Percentiles rank a stretch among this genome's conserved stretches.
phyloP scores from a whole-genome alignment of 2,888 invertebrate genomes.

The Chloroclysta siterata region DNA sequence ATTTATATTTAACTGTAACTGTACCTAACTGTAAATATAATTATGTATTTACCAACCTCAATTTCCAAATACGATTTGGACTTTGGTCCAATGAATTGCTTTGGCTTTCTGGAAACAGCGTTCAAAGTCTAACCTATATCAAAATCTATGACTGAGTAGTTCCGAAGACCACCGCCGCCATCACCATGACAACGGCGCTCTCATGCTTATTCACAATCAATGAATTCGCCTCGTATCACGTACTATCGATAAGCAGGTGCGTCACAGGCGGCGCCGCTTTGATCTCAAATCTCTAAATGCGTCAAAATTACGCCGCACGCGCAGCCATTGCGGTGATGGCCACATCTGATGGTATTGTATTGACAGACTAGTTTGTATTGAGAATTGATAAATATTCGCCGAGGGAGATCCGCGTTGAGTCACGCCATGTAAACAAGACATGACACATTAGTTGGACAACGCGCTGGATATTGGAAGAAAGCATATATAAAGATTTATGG shows the following conservation, averaged over 20 bases:
- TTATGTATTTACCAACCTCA: too few species aligned
- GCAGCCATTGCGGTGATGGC: background rate
- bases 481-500: background rate
- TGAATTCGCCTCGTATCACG: slow-evolving; percentile 33
- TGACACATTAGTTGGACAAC: slow-evolving; percentile 20
- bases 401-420: slow-evolving; percentile 51
- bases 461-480: background rate
- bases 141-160: background rate
- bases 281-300: slow-evolving; percentile 20
- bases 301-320: slow-evolving; percentile 27
- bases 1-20: too few species aligned
- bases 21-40: too few species aligned
- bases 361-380: slow-evolving; percentile 10
- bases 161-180: background rate
- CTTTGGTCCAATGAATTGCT: too few species aligned
- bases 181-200: slow-evolving; percentile 1
- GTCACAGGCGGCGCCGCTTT: slow-evolving; percentile 45
- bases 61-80: too few species aligned
- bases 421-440: slow-evolving; percentile 29
- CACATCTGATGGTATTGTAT: slow-evolving; percentile 11
- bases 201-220: slow-evolving; percentile 18
- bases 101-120: background rate
- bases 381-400: slow-evolving; percentile 35
- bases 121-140: background rate
- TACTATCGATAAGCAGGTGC: slow-evolving; percentile 43